A percentile compares a stretch with the other conserved stretches of the same genome.
Evolutionary conservation across 2,113 vertebrate genomes (phyloP).

Genomic region (Halichoeres trimaculatus): DNA sequence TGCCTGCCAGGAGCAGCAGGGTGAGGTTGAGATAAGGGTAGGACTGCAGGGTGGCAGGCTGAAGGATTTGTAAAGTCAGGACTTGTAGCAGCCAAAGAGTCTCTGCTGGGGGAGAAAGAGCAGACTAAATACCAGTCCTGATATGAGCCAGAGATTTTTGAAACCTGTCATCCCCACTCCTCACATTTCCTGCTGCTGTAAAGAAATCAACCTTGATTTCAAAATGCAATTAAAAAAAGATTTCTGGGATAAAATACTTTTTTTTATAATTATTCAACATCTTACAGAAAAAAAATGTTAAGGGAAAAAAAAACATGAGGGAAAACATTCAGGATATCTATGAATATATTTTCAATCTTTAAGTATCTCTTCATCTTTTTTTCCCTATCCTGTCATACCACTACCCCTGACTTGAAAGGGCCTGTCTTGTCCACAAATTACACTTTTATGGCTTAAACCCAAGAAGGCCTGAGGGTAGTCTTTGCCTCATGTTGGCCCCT

Average conservation of each 20-base stretch:
- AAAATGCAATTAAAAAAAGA: neutral
- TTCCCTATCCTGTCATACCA: constrained; percentile 23
- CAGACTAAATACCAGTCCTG: constrained; percentile 39
- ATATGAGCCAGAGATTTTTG: constrained; percentile 24
- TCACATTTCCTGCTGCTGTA: constrained; percentile 10
- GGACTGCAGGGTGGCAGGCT: constrained; percentile 47
- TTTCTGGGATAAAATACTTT: neutral
- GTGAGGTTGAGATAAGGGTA: constrained; percentile 57
- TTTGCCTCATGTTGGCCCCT: constrained; percentile 70
- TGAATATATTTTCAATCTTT: neutral
- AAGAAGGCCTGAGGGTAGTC: constrained; percentile 49
- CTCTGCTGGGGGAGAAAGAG: constrained; percentile 20
- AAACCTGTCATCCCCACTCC: neutral
- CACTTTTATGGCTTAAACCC: constrained; percentile 54
- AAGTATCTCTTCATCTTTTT: neutral
- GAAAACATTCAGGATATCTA: neutral
- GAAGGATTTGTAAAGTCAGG: constrained; percentile 40
- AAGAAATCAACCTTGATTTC: neutral
- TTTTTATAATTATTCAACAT: neutral
- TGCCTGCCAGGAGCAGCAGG: constrained; percentile 60
- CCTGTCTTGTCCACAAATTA: constrained; percentile 56
- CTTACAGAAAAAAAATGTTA: neutral
- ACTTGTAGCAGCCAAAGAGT: constrained; percentile 18
- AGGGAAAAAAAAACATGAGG: neutral
- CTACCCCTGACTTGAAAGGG: constrained; percentile 54